Evolutionary conservation across 2,797 vertebrate species (phyloP).

Genomic region (Girardinus metallicus): DNA sequence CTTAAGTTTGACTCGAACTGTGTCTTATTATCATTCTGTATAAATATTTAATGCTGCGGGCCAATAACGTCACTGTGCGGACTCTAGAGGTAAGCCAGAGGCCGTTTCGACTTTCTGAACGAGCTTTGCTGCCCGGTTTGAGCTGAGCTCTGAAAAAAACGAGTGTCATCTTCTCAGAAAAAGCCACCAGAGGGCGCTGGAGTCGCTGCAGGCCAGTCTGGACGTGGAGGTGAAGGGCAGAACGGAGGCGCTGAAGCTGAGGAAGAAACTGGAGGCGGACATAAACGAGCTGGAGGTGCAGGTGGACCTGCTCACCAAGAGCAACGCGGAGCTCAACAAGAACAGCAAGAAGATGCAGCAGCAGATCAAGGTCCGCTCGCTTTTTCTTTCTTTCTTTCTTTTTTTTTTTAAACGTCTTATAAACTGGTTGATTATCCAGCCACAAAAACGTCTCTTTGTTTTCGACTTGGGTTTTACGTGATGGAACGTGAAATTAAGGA

Average conservation of each 20-base stretch:
- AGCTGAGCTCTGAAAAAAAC: too few relatives aligned
- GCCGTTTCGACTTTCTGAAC: neutral
- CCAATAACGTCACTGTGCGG: slow-evolving; percentile 17
- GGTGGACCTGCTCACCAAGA: slow-evolving; percentile 81
- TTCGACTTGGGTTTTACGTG: neutral
- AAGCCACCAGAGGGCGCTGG: slow-evolving; percentile 82
- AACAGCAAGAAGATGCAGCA: slow-evolving; percentile 83
- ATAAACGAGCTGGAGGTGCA: slow-evolving; percentile 84
- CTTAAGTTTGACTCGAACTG: too few relatives aligned
- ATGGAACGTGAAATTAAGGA: neutral
- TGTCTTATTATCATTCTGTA: neutral
- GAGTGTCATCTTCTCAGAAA: slow-evolving; percentile 68
- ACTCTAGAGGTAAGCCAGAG: slow-evolving; percentile 44
- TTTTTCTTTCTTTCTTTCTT: neutral
- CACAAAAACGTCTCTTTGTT: neutral
- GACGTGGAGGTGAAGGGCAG: slow-evolving; percentile 84
- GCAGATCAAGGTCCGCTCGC: slow-evolving; percentile 80
- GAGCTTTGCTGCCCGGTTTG: neutral
- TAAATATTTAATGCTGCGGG: slow-evolving; percentile 26
- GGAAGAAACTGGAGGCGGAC: slow-evolving; percentile 86
- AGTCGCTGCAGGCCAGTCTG: slow-evolving; percentile 84
- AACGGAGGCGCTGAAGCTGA: slow-evolving; percentile 78
- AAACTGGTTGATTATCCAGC: neutral
- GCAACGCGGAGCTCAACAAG: slow-evolving; percentile 80
- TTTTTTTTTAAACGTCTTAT: neutral